Evolutionary conservation across 2,888 invertebrate genomes (phyloP).

Genomic region (Pristionchus japonicus): DNA sequence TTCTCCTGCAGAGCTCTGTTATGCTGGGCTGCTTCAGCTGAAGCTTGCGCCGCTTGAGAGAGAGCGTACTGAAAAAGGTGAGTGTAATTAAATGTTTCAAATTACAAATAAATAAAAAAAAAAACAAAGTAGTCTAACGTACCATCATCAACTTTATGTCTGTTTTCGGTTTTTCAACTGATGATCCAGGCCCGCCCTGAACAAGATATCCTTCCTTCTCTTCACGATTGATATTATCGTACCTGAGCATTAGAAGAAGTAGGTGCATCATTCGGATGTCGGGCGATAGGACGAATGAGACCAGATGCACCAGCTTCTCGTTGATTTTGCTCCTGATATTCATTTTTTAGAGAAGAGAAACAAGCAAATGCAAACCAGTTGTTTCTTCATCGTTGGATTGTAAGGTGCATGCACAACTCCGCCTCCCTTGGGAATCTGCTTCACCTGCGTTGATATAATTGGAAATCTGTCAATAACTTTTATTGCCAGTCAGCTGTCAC

Average conservation of each 20-base stretch:
- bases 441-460: neutral
- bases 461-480: neutral
- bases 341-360: neutral
- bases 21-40: neutral
- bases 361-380: neutral
- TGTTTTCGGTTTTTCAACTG: too few relatives aligned
- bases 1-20: neutral
- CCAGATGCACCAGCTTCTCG: neutral
- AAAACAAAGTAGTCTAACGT: too few relatives aligned
- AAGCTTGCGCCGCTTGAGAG: neutral
- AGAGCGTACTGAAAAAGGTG: conserved; percentile 19
- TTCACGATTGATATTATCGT: neutral
- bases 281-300: neutral
- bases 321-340: neutral
- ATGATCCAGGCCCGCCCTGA: too few relatives aligned
- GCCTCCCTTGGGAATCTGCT: conserved; percentile 20
- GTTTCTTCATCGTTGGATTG: neutral
- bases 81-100: too few relatives aligned
- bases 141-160: too few relatives aligned
- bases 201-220: neutral
- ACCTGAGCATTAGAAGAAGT: neutral
- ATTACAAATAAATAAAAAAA: too few relatives aligned
- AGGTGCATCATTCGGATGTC: neutral
- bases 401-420: conserved; percentile 3
- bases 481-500: neutral